Conservation (phyloP, 2,888 invertebrate species). For the Drosophila koepferae region DNA sequence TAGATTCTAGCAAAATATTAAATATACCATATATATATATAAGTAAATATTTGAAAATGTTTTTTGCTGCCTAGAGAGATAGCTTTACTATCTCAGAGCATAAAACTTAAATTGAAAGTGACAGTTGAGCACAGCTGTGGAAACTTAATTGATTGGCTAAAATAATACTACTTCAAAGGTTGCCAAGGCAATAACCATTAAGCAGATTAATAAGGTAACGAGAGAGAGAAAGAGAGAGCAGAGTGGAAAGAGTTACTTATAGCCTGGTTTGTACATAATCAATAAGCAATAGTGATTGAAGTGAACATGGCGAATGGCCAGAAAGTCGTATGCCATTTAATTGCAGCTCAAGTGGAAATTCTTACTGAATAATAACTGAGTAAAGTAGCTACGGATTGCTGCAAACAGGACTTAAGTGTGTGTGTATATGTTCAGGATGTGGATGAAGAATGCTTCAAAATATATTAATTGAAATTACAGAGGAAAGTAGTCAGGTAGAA, state of each 20-base stretch:
- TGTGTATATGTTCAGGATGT: neutral
- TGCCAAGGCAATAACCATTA: neutral
- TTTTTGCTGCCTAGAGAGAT: neutral
- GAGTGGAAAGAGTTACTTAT: neutral
- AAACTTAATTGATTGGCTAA: neutral
- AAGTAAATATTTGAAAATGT: conserved; percentile 15
- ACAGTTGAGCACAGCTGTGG: neutral
- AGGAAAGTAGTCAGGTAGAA: neutral
- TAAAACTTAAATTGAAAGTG: neutral
- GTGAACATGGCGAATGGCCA: neutral
- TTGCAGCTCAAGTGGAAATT: neutral
- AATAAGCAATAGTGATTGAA: conserved; percentile 5
- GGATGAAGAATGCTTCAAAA: neutral
- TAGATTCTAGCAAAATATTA: conserved; percentile 7
- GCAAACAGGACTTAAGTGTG: neutral
- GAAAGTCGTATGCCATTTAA: conserved; percentile 1
- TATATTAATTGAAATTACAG: neutral
- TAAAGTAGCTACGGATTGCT: neutral
- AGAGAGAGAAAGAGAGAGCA: neutral
- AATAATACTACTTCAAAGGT: conserved; percentile 5
- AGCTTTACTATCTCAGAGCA: neutral
- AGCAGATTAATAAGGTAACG: neutral
- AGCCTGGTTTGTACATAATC: neutral
- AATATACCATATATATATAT: neutral
- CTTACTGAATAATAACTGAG: neutral